These are phyloP conservation scores for Cassiopea andromeda DNA, from an alignment of 30 jellyfish, hydroid and myxozoan genomes.

Conservation along the genomic window DNA sequence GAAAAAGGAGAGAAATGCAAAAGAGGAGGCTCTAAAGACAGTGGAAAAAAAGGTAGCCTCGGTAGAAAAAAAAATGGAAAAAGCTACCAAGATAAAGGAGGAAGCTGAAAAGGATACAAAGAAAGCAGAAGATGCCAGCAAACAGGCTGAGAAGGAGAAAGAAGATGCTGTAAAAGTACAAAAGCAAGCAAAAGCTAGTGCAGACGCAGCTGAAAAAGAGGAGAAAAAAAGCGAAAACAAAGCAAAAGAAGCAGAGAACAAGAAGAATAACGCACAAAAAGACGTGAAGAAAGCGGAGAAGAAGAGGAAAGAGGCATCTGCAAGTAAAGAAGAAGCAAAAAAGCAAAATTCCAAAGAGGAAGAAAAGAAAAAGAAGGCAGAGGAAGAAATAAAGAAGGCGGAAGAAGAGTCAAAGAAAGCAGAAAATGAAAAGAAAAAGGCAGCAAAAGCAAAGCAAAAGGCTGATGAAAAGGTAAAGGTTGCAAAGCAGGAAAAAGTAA, in stretches of 20 bases:
- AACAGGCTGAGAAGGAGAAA: slow-evolving; percentile 32
- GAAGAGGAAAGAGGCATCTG: slow-evolving; percentile 29
- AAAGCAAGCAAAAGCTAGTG: slow-evolving; percentile 54
- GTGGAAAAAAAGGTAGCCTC: slow-evolving; percentile 12
- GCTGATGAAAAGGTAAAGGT: slow-evolving; percentile 55
- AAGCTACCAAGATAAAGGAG: background rate
- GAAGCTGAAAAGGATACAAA: slow-evolving; percentile 45
- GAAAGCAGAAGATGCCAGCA: slow-evolving; percentile 40
- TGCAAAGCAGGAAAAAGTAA: slow-evolving; percentile 36
- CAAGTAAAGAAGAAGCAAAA: slow-evolving; percentile 19
- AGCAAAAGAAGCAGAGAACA: slow-evolving; percentile 39
- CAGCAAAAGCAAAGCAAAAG: slow-evolving; percentile 45
- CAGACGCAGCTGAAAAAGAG: slow-evolving; percentile 51
- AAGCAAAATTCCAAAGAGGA: slow-evolving; percentile 14
- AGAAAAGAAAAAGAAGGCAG: slow-evolving; percentile 25
- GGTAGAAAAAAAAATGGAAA: slow-evolving; percentile 12
- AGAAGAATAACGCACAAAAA: slow-evolving; percentile 27
- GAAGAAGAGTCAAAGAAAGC: slow-evolving; percentile 30
- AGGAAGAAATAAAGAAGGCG: slow-evolving; percentile 27
- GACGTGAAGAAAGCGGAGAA: slow-evolving; percentile 53
- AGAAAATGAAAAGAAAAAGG: slow-evolving; percentile 45
- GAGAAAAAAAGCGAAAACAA: slow-evolving; percentile 61
- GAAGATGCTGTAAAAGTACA: slow-evolving; percentile 33
- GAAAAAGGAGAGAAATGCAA: slow-evolving; percentile 3
- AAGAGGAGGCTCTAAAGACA: background rate